Conservation (phyloP, 2,797 vertebrate species). For the Prionace glauca region DNA sequence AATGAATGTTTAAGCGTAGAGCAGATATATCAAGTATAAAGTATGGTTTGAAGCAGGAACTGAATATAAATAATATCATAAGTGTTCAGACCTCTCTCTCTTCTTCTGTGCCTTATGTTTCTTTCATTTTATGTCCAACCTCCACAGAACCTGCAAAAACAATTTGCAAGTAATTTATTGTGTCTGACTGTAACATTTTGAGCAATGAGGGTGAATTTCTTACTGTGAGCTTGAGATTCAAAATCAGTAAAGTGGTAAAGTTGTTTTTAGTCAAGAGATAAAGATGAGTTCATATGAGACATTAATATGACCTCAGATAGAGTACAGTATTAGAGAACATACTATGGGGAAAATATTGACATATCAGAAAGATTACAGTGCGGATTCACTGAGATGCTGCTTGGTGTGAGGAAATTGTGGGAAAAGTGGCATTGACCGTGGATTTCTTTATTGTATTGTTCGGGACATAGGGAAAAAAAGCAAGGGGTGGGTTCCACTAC, state of each 20-base stretch:
- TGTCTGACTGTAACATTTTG: not conserved
- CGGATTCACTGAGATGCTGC: not conserved
- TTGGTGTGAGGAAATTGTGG: not conserved
- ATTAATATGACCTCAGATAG: not conserved
- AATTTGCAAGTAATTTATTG: not conserved
- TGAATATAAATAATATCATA: not conserved
- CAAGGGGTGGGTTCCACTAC: too few species aligned
- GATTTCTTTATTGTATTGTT: too few species aligned
- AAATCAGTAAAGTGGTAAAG: not conserved
- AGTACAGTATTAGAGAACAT: not conserved
- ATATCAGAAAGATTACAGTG: not conserved
- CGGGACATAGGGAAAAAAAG: too few species aligned
- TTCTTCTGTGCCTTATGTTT: not conserved
- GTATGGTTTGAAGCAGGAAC: not conserved
- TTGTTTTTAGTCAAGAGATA: not conserved
- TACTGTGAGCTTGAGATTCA: not conserved
- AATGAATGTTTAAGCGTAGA: not conserved
- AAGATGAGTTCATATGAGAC: not conserved
- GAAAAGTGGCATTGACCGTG: too few species aligned
- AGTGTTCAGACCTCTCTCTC: not conserved
- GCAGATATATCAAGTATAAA: not conserved
- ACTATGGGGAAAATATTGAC: not conserved
- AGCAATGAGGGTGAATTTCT: not conserved
- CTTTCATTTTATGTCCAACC: not conserved
- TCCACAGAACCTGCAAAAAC: not conserved